These are phyloP conservation scores for Theodoxus fluviatilis DNA, from an alignment of 2,888 invertebrate genomes.

Conservation along the genomic window DNA sequence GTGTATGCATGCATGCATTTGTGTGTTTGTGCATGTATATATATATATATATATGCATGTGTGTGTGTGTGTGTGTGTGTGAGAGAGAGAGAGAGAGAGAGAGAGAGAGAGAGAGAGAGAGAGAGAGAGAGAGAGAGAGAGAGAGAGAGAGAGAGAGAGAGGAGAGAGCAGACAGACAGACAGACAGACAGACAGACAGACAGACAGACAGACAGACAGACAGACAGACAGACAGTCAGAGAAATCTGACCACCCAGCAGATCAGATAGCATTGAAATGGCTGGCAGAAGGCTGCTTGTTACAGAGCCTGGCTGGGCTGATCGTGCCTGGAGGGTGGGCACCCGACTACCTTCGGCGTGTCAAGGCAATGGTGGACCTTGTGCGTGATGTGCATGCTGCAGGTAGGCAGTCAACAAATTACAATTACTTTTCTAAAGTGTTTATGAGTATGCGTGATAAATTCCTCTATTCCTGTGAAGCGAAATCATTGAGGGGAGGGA, in stretches of 20 bases:
- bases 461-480: too few species aligned
- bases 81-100: neutral
- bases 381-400: conserved; percentile 41
- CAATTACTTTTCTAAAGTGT: conserved; percentile 19
- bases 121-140: neutral
- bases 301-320: conserved; percentile 47
- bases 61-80: neutral
- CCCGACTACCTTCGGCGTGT: conserved; percentile 57
- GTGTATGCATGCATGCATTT: neutral
- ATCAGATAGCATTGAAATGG: too few species aligned
- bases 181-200: conserved; percentile 11
- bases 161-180: neutral
- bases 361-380: conserved; percentile 49
- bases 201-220: conserved; percentile 15
- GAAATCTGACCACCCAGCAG: too few species aligned
- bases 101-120: neutral
- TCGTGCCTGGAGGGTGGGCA: conserved; percentile 58
- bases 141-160: neutral
- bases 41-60: neutral
- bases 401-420: conserved; percentile 32
- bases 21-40: neutral
- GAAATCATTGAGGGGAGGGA: neutral
- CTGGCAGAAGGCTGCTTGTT: too few species aligned
- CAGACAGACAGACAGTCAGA: conserved; percentile 15
- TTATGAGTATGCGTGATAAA: neutral